Base-by-base conservation (phyloP, 2,888 invertebrate species). In the Aspidiotus rigidus region DNA sequence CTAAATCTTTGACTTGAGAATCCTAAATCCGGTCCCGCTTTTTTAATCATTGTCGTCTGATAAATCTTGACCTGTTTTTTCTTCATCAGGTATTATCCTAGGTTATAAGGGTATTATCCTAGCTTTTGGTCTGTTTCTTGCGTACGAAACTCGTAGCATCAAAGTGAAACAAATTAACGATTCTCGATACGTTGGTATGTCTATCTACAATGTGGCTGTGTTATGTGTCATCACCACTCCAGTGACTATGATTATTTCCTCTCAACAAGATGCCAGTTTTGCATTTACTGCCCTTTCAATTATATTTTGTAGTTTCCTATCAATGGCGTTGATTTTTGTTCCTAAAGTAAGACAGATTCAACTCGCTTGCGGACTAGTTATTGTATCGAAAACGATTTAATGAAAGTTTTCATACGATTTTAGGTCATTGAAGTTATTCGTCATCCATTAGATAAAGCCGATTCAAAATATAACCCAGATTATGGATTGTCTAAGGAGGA, bases 131-230 rank as follows among this genome's bases (percentile, higher is more conserved):
- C 83, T 99, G 69, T 98, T 99, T 79, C 83, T 99, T 74, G 95
- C 98, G 3, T 99, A 99, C 79, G 99, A 99, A 80, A 98, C 97
- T 1, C 85, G 99, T 69, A 96, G 95, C 73, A 89, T 99, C 73
- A 99, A 98, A 82, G 89, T 98, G 70, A 89, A 91, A 74, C 93
- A 94, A 80, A 93, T 99, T 77, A 99, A 99, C 80, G 99, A 99
- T 81, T 95, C 96, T 0, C 86, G 97, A 76, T 94, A 96, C 79
- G 97, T 99, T 40, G 97, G 96, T 73, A 95, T 99, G 93, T 93
- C 96, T 77, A 98, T 99, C 78, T 99, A 99, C 83, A 99, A 99
- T 79, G 97, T 99, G 74, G 97, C 97, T 73, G 94, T 99, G 55
- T 83, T 99, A 67, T 97, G 97, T 79, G 83, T 98, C 75, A 97